Evolutionary conservation across 2,113 vertebrate genomes (phyloP).

Genomic region (Prunella himalayana): DNA sequence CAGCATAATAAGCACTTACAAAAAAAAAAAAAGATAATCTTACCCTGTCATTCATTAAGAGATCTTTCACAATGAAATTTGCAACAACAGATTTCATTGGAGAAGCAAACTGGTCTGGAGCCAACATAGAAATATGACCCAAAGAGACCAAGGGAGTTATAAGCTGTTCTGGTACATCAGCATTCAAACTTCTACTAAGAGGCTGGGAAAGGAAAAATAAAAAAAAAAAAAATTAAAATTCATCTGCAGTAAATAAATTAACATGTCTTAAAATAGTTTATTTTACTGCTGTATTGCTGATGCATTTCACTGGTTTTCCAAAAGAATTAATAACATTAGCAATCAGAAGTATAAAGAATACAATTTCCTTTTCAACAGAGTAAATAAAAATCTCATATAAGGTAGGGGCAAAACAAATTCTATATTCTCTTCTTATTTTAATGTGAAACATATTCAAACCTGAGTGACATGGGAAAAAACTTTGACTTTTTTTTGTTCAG

Average conservation of each 20-base stretch:
- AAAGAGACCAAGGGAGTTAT: conserved; percentile 96
- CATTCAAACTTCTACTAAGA: conserved; percentile 96
- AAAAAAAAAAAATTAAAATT: neutral
- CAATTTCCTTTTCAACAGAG: neutral
- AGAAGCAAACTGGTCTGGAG: conserved; percentile 97
- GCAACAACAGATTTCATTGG: conserved; percentile 99
- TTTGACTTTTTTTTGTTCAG: neutral
- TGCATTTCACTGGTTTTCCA: neutral
- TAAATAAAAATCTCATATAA: neutral
- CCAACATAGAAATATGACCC: conserved; percentile 98
- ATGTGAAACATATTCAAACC: neutral
- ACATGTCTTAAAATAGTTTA: neutral
- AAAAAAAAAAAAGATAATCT: conserved; percentile 12
- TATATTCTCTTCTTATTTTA: neutral
- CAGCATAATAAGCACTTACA: neutral
- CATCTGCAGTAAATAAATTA: neutral
- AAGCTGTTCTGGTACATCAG: conserved; percentile 95
- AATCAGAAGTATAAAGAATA: neutral
- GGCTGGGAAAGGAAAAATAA: conserved; percentile 75
- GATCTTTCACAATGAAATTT: conserved; percentile 98
- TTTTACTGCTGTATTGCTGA: neutral
- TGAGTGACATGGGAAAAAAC: neutral
- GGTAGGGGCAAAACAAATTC: neutral
- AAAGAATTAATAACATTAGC: neutral
- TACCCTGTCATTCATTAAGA: conserved; percentile 98